Percentiles rank a stretch among this genome's conserved stretches.
phyloP scores from a whole-genome alignment of 2,113 vertebrate species.

The Centropus bengalensis region DNA sequence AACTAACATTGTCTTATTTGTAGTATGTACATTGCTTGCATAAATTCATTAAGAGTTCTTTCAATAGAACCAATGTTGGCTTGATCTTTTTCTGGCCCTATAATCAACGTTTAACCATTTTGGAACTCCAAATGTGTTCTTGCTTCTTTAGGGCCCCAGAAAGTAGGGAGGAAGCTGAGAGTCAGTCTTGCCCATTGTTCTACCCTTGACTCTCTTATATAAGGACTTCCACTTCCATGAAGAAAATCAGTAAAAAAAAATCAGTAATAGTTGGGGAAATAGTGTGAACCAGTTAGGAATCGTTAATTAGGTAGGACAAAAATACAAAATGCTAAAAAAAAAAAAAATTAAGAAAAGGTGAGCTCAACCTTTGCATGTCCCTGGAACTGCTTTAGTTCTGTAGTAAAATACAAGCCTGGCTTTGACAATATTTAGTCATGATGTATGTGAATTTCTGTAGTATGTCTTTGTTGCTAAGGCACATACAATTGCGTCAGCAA shows the following conservation, averaged over 20 bases:
- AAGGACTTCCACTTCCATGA: neutral
- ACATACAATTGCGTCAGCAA: neutral
- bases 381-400: neutral
- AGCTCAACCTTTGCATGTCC: constrained; percentile 14
- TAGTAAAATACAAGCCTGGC: constrained; percentile 5
- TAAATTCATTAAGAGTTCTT: constrained; percentile 46
- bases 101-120: neutral
- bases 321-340: neutral
- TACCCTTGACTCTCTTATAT: neutral
- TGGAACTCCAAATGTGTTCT: neutral
- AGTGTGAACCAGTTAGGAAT: neutral
- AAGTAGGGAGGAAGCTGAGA: neutral
- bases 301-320: constrained; percentile 46
- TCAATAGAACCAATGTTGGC: neutral
- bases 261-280: constrained; percentile 8
- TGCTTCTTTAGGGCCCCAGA: neutral
- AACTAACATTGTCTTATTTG: neutral
- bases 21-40: constrained; percentile 23
- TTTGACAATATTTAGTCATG: constrained; percentile 12
- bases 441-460: constrained; percentile 55
- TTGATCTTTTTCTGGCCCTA: neutral
- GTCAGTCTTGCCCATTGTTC: neutral
- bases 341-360: constrained; percentile 1
- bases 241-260: constrained; percentile 19
- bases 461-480: constrained; percentile 61